Base-by-base conservation (phyloP, 2,888 invertebrate species). In the Amaurobius ferox region DNA sequence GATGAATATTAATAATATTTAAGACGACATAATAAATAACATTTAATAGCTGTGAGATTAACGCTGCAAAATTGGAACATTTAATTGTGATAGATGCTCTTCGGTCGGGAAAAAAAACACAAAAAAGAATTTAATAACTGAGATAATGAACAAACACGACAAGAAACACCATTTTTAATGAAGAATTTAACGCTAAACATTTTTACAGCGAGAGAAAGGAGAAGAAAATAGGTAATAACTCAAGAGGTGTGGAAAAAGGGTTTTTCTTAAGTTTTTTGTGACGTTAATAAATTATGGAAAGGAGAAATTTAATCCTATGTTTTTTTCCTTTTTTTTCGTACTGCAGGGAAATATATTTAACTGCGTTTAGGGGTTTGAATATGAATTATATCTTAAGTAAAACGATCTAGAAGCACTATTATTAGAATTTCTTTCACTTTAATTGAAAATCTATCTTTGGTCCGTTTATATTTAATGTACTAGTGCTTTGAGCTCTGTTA, bases 71-170 rank as follows among this genome's bases (percentile, higher is more conserved):
- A 74, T 40, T 40, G 40, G 73, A 26, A 66, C 30, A 44, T 74
- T 74, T 80, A 80, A 80, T 80, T 80, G 80, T 80, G 80, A 80
- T 80, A 55, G 55, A 80, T 80, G 74, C 32, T 68, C n/a, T 32
- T 23, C 23, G 30, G 26, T 19, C 62, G n/a, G 30, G 67, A 23
- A 62, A 79, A 79, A 62, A 40, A 68, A 13, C 19, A 66, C n/a
- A 44, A 68, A 39, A 74, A 35, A 74, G 23, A 68, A 70, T 74
- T 80, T 80, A 80, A 80, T 80, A 80, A 74, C 23, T 39, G 55
- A 66, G 74, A 80, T 80, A 80, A 80, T 80, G 80, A 80, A 80
- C 80, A 80, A 68, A 80, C 74, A 55, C 55, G 55, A 55, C 55
- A 55, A 23, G 55, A 61, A 79, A 79, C 79, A 79, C 48, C 71